A percentile compares a stretch with the other conserved stretches of the same genome.
phyloP scores from a whole-genome alignment of 1,140 invertebrate genomes.

The Parapsyche elsis region DNA sequence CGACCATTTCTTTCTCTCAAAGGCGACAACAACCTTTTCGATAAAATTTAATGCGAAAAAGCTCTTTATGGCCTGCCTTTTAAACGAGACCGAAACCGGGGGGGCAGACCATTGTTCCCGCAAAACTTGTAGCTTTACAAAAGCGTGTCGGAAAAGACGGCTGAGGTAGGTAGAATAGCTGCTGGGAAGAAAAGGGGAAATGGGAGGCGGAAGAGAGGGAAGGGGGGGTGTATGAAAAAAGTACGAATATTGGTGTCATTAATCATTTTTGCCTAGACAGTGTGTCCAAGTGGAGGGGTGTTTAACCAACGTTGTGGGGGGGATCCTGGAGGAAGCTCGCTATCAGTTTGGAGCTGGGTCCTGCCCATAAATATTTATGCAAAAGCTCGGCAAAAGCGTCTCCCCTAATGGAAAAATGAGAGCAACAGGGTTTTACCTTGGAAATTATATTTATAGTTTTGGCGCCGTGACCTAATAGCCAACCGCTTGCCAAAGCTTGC shows the following conservation, averaged over 20 bases:
- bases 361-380: constrained; percentile 29
- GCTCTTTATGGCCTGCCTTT: constrained; percentile 2
- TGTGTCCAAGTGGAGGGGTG: background rate
- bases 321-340: background rate
- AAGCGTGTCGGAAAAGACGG: background rate
- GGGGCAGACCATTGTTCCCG: background rate
- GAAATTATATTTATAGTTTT: background rate
- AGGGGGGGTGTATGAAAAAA: too few relatives aligned
- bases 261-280: constrained; percentile 8
- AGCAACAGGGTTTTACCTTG: constrained; percentile 21
- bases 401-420: constrained; percentile 25
- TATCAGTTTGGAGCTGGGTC: constrained; percentile 2
- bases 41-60: background rate
- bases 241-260: background rate
- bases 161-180: too few relatives aligned
- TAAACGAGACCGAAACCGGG: background rate
- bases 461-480: background rate
- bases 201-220: too few relatives aligned
- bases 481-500: background rate
- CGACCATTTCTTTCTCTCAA: too few relatives aligned
- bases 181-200: too few relatives aligned
- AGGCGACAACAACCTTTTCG: too few relatives aligned
- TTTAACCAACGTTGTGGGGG: background rate
- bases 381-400: constrained; percentile 19
- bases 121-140: background rate